Conservation (phyloP, 2,797 vertebrate genomes). For the Chromis chromis region DNA sequence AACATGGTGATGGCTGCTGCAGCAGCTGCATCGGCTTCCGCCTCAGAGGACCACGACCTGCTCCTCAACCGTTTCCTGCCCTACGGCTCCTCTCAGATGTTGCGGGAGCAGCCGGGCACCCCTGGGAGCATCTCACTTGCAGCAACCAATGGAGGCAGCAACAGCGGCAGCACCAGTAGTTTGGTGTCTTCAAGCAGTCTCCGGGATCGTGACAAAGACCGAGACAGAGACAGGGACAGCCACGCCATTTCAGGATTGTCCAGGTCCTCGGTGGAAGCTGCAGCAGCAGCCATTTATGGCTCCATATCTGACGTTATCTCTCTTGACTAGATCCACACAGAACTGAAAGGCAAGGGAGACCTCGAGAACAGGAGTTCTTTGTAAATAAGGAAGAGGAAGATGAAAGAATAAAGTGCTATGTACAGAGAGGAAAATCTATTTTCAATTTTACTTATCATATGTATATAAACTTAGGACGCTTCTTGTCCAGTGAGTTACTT, state of each 20-base stretch:
- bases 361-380: conserved; percentile 81
- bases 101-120: conserved; percentile 93
- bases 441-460: conserved; percentile 99
- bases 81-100: conserved; percentile 93
- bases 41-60: conserved; percentile 94
- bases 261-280: conserved; percentile 87
- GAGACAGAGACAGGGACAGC: conserved; percentile 85
- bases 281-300: conserved; percentile 92
- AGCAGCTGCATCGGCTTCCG: conserved; percentile 89
- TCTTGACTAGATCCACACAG: conserved; percentile 88
- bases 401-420: conserved; percentile 91
- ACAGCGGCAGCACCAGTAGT: conserved; percentile 97
- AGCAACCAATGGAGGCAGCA: conserved; percentile 88
- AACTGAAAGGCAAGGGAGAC: conserved; percentile 70
- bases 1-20: conserved; percentile 96
- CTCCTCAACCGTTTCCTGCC: conserved; percentile 94
- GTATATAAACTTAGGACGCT: conserved; percentile 98
- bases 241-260: conserved; percentile 87
- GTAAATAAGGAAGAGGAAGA: conserved; percentile 86
- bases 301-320: conserved; percentile 98
- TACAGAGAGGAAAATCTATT: conserved; percentile 99
- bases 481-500: conserved; percentile 93
- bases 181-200: conserved; percentile 96
- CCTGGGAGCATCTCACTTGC: conserved; percentile 88
- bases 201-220: conserved; percentile 82